Evolutionary conservation across 2,113 vertebrate species (phyloP).

Genomic region (Athene noctua): DNA sequence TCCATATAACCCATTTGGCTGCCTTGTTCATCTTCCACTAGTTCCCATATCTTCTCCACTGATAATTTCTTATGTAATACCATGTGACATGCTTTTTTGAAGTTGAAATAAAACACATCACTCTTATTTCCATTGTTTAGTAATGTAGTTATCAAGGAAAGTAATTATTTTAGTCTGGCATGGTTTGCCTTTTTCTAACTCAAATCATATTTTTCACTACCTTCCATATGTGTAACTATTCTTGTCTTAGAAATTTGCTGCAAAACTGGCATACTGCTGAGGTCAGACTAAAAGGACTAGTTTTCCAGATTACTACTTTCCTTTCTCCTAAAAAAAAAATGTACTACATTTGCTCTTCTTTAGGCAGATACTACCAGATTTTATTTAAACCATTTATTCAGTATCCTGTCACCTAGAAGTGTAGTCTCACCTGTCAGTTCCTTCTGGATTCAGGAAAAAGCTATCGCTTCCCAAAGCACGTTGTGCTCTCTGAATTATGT

Average conservation of each 20-base stretch:
- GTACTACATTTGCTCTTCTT: neutral
- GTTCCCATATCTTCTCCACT: neutral
- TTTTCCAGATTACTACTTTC: neutral
- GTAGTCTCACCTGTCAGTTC: neutral
- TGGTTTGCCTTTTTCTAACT: neutral
- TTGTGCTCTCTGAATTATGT: neutral
- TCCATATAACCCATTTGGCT: neutral
- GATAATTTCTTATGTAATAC: neutral
- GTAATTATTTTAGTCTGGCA: neutral
- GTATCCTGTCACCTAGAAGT: neutral
- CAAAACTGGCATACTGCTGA: neutral
- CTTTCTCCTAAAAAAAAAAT: neutral
- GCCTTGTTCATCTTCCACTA: neutral
- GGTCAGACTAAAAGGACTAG: neutral
- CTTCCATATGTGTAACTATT: neutral
- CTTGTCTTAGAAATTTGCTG: neutral
- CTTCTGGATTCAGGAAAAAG: neutral
- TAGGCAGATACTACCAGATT: neutral
- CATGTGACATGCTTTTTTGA: neutral
- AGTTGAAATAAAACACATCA: neutral
- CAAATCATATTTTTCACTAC: neutral
- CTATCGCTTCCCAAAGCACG: neutral
- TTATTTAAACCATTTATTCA: neutral
- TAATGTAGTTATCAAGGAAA: neutral
- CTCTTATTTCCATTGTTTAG: neutral